Percentiles rank a stretch among this genome's conserved stretches.
phyloP scores from a whole-genome alignment of 2,113 vertebrate species.

The Entelurus aequoreus region DNA sequence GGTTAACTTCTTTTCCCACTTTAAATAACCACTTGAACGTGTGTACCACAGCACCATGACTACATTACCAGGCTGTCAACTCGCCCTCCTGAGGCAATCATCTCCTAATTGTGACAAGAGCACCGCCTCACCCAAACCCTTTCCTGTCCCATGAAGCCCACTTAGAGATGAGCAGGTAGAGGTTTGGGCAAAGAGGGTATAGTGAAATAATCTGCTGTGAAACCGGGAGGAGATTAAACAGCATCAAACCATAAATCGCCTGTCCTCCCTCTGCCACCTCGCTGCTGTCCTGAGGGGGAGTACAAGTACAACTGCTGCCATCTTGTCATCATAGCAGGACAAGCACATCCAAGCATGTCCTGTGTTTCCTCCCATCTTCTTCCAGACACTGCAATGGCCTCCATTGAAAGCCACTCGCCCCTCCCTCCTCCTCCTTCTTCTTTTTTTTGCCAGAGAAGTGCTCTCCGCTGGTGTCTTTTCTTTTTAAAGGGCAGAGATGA shows the following conservation, averaged over 20 bases:
- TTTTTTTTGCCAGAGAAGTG: conserved; percentile 43
- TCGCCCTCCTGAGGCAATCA: conserved; percentile 63
- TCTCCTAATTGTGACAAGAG: conserved; percentile 69
- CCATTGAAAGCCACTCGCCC: conserved; percentile 53
- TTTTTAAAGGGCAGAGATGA: conserved; percentile 64
- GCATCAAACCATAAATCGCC: conserved; percentile 45
- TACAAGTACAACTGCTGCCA: conserved; percentile 39
- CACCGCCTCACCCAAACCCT: conserved; percentile 22
- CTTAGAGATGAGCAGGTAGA: conserved; percentile 67
- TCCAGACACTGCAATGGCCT: conserved; percentile 60
- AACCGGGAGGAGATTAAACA: conserved; percentile 69
- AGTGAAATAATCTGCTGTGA: conserved; percentile 67
- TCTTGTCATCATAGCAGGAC: conserved; percentile 74
- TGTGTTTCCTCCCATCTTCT: conserved; percentile 69
- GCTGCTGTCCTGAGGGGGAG: conserved; percentile 51
- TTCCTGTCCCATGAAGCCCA: conserved; percentile 37
- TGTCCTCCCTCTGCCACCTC: conserved; percentile 33
- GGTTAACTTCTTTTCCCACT: no score
- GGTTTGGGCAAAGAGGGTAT: conserved; percentile 56
- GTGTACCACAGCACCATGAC: conserved; percentile 4
- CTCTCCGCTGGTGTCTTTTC: conserved; percentile 63
- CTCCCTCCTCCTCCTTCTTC: conserved; percentile 23
- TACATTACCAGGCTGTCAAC: conserved; percentile 51
- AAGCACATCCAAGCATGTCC: conserved; percentile 72
- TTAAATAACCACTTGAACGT: neutral